phyloP scores from a whole-genome alignment of 2,888 invertebrate species.

The Xylocampa areola region DNA sequence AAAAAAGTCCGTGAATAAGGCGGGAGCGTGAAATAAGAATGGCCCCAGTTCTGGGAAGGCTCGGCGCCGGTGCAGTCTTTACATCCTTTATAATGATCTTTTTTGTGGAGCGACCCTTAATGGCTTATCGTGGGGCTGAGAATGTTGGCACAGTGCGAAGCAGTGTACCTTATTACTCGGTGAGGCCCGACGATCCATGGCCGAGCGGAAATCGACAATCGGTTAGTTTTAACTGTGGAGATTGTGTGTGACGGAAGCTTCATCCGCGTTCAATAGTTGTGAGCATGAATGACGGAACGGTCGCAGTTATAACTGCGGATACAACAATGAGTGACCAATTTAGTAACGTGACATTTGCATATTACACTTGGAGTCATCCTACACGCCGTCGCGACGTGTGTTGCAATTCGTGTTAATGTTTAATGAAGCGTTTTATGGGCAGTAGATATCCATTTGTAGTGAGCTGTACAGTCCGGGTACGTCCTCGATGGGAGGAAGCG shows the following conservation, averaged over 20 bases:
- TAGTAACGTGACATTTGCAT: conserved; percentile 72
- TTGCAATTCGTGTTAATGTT: conserved; percentile 63
- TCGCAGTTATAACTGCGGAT: conserved; percentile 66
- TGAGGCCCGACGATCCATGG: conserved; percentile 38
- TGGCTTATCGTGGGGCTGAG: conserved; percentile 84
- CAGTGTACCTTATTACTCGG: conserved; percentile 54
- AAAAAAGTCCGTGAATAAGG: conserved; percentile 85
- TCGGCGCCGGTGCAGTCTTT: conserved; percentile 87
- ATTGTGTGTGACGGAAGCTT: conserved; percentile 69
- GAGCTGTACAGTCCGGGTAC: conserved; percentile 57
- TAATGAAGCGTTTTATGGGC: conserved; percentile 62
- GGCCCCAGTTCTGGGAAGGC: conserved; percentile 87
- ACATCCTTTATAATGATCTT: conserved; percentile 87
- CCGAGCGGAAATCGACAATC: conserved; percentile 68
- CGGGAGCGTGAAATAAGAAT: conserved; percentile 89
- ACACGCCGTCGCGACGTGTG: conserved; percentile 66
- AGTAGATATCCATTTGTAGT: conserved; percentile 56
- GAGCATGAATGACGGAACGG: conserved; percentile 68
- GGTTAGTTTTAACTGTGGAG: conserved; percentile 61
- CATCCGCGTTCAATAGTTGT: conserved; percentile 59
- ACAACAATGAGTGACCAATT: conserved; percentile 74
- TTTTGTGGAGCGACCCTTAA: conserved; percentile 85
- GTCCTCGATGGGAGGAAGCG: conserved; percentile 76
- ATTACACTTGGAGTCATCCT: conserved; percentile 69
- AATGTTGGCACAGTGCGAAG: conserved; percentile 70